phyloP scores from a whole-genome alignment of 2,888 invertebrate species.

The Andricus quercusramuli region DNA sequence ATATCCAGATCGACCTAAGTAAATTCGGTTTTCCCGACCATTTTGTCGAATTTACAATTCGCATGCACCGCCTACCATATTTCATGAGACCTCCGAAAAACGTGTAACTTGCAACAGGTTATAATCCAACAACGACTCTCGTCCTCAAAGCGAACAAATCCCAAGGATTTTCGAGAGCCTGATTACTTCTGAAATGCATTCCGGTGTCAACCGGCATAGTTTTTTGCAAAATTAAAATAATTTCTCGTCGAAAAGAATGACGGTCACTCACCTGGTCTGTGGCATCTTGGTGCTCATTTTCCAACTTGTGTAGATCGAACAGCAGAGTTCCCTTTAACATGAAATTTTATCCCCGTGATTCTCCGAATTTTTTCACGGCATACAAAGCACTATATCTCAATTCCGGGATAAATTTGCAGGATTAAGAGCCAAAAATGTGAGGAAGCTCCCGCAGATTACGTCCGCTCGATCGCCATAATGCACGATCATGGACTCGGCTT shows the following conservation, averaged over 20 bases:
- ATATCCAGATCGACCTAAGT: neutral
- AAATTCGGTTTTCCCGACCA: constrained; percentile 27
- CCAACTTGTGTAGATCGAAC: constrained; percentile 47
- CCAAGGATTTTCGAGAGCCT: neutral
- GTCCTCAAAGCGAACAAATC: neutral
- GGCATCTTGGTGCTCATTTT: constrained; percentile 70
- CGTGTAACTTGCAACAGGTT: constrained; percentile 40
- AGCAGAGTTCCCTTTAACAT: constrained; percentile 6
- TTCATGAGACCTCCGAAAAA: constrained; percentile 39
- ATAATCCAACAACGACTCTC: constrained; percentile 17
- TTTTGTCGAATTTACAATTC: constrained; percentile 33
- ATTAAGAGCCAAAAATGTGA: constrained; percentile 56
- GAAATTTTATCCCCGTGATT: constrained; percentile 22
- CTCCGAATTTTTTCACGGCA: constrained; percentile 32
- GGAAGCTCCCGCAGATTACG: constrained; percentile 65
- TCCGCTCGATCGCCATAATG: constrained; percentile 73
- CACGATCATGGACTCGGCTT: constrained; percentile 57
- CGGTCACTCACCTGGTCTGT: constrained; percentile 73
- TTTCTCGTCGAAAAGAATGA: constrained; percentile 53
- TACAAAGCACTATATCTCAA: neutral
- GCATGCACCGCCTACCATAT: constrained; percentile 38
- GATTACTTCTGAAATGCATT: neutral
- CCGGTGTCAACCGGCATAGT: neutral
- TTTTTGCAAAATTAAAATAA: constrained; percentile 17
- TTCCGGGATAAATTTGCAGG: constrained; percentile 40